Evolutionary conservation across 2,113 vertebrate genomes (phyloP).

Genomic region (Gorsachius goisagi): DNA sequence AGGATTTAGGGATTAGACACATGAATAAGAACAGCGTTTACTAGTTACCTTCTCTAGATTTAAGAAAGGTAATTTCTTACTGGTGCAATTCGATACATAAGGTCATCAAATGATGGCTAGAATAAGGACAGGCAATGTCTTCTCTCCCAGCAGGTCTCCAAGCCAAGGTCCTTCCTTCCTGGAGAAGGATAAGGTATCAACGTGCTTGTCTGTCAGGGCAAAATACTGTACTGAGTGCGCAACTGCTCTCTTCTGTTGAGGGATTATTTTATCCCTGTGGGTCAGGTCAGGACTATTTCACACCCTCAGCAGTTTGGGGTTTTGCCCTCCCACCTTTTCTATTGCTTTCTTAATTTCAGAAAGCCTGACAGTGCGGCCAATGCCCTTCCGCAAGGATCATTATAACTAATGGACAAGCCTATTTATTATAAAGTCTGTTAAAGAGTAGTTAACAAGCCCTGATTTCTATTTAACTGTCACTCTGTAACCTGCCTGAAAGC

Average conservation of each 20-base stretch:
- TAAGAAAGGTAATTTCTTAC: slow-evolving; percentile 22
- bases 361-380: not conserved
- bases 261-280: not conserved
- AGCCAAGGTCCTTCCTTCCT: not conserved
- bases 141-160: not conserved
- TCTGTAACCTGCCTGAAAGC: slow-evolving; percentile 40
- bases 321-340: not conserved
- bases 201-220: not conserved
- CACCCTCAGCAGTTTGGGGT: not conserved
- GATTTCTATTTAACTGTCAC: slow-evolving; percentile 30
- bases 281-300: not conserved
- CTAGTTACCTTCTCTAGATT: not conserved
- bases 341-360: not conserved
- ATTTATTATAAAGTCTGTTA: not conserved
- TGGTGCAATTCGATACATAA: rapidly evolving
- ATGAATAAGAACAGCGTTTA: slow-evolving; percentile 41
- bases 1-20: slow-evolving; percentile 64
- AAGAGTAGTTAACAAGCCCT: slow-evolving; percentile 4
- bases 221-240: not conserved
- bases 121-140: not conserved
- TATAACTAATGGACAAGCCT: not conserved
- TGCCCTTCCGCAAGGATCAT: not conserved
- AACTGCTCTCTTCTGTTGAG: not conserved
- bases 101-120: not conserved
- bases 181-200: not conserved